Evolutionary conservation across 2,797 vertebrate species (phyloP).

Genomic region (Melanotaenia parkinsoni): DNA sequence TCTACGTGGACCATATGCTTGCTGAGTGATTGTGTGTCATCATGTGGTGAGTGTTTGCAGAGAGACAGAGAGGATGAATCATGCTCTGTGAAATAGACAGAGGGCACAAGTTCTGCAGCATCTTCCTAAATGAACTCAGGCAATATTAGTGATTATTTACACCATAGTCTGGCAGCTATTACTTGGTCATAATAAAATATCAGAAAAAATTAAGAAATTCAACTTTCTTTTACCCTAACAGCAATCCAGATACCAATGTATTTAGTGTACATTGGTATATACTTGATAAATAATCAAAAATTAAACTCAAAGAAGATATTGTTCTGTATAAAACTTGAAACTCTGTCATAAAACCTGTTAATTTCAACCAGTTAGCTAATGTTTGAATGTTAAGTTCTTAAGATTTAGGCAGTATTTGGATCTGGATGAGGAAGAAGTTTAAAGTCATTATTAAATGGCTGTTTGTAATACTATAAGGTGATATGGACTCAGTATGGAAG

Average conservation of each 20-base stretch:
- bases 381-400: too few species aligned
- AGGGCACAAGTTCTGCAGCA: background rate
- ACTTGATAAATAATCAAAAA: background rate
- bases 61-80: constrained; percentile 24
- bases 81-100: constrained; percentile 25
- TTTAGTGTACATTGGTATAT: too few species aligned
- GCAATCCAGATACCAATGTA: background rate
- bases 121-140: constrained; percentile 2
- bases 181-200: background rate
- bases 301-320: background rate
- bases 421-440: background rate
- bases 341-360: background rate
- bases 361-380: background rate
- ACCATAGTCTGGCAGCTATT: background rate
- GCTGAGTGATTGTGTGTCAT: constrained; percentile 15
- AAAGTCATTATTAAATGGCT: background rate
- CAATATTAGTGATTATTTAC: background rate
- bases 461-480: background rate
- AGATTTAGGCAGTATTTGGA: background rate
- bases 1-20: constrained; percentile 31
- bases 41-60: constrained; percentile 1
- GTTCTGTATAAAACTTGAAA: background rate
- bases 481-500: background rate
- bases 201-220: background rate
- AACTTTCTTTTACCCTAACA: background rate